phyloP scores from a whole-genome alignment of 2,797 vertebrate genomes.

The Neosilurus mollespiculum region DNA sequence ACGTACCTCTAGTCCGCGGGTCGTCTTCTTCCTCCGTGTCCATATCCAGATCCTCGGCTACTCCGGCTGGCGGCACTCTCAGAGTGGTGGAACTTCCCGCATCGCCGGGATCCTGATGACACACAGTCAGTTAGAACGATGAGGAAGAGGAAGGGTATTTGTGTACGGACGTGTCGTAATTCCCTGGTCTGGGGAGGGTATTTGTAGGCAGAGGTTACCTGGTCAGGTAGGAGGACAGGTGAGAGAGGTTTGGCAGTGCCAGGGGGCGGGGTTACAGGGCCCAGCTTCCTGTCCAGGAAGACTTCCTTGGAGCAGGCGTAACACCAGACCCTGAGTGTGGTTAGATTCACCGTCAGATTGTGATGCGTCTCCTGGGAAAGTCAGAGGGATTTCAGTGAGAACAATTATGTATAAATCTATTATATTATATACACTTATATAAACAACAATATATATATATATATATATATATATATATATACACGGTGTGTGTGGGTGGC shows the following conservation, averaged over 20 bases:
- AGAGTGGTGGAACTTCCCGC: conserved; percentile 82
- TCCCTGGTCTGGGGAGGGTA: neutral
- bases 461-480: too few relatives aligned
- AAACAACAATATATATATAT: neutral
- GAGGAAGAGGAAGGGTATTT: too few relatives aligned
- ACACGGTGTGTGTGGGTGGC: too few relatives aligned
- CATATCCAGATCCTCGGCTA: conserved; percentile 89
- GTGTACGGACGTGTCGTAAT: too few relatives aligned
- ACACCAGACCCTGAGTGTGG: conserved; percentile 97
- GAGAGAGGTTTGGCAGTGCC: conserved; percentile 72
- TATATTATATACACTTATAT: neutral
- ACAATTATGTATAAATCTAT: too few relatives aligned
- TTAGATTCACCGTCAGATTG: conserved; percentile 96
- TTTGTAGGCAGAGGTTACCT: conserved; percentile 61
- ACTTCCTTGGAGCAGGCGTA: conserved; percentile 97
- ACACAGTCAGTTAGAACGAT: neutral
- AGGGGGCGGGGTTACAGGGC: conserved; percentile 73
- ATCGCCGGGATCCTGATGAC: conserved; percentile 79
- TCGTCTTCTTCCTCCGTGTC: conserved; percentile 93
- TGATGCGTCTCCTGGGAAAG: conserved; percentile 85
- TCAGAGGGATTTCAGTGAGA: neutral
- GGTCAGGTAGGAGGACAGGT: conserved; percentile 66
- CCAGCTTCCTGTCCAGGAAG: conserved; percentile 91
- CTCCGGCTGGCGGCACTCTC: conserved; percentile 82
- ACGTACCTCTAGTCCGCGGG: conserved; percentile 83